Percentiles rank a stretch among this genome's conserved stretches.
Conservation (phyloP, 2,888 invertebrate species). For the Sussaba pulchella region DNA sequence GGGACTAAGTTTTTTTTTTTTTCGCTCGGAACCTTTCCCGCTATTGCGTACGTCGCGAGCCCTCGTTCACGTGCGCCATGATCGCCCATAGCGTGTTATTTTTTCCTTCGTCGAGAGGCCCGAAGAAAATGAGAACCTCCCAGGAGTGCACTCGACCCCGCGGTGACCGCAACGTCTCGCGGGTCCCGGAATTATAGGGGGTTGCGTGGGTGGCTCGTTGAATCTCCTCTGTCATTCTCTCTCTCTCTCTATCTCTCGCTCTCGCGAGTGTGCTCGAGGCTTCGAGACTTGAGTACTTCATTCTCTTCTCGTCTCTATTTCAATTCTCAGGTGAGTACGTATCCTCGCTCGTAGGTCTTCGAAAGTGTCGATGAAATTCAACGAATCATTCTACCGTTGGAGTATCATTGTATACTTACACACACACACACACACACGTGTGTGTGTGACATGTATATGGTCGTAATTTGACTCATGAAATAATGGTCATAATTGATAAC, state of each 20-base stretch:
- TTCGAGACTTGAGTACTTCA: conserved; percentile 18
- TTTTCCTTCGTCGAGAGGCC: conserved; percentile 34
- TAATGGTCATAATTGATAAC: no score
- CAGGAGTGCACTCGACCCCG: conserved; percentile 39
- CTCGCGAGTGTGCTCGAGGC: neutral
- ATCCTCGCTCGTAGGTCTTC: neutral
- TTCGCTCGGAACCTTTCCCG: conserved; percentile 44
- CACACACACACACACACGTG: no score
- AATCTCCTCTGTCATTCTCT: conserved; percentile 19
- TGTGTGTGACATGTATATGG: no score
- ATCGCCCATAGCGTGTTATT: conserved; percentile 56
- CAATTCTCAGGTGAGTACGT: neutral
- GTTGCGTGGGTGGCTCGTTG: conserved; percentile 39
- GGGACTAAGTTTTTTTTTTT: conserved; percentile 53
- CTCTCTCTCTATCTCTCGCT: neutral
- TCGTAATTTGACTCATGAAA: no score
- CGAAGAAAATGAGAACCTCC: conserved; percentile 36
- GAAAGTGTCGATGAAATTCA: neutral
- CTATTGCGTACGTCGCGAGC: conserved; percentile 14
- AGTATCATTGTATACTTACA: neutral
- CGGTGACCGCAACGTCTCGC: conserved; percentile 27
- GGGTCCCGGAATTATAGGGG: conserved; percentile 40
- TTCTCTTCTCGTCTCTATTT: conserved; percentile 1
- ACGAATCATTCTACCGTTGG: neutral
- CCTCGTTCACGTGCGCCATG: conserved; percentile 20